Percentiles rank a stretch among this genome's conserved stretches.
Evolutionary conservation across 64 coral and sea anemone species (phyloP).

Genomic region (Dendrophyllia cribrosa): DNA sequence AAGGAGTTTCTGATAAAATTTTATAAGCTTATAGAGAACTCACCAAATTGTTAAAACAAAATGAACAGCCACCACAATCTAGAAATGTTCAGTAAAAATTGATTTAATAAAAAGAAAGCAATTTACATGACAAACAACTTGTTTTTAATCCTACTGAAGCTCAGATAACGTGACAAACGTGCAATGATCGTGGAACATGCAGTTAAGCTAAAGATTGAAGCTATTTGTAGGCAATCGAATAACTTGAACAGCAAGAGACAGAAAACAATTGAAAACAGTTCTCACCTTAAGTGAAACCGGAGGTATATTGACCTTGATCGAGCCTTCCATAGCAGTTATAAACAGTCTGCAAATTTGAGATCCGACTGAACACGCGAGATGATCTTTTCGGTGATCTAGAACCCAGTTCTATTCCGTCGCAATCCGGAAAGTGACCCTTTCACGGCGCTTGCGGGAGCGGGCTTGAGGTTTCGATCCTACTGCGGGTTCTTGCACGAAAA

Average conservation of each 20-base stretch:
- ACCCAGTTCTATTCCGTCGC: too few relatives aligned
- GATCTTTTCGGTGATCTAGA: too few relatives aligned
- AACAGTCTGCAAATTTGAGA: neutral
- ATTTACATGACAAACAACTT: neutral
- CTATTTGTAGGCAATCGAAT: too few relatives aligned
- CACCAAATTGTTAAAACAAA: slow-evolving; percentile 91
- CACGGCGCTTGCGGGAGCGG: too few relatives aligned
- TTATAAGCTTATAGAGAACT: neutral
- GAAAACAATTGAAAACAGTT: neutral
- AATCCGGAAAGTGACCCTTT: too few relatives aligned
- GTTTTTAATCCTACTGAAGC: neutral
- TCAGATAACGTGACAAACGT: neutral
- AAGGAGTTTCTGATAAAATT: neutral
- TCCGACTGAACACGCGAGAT: neutral
- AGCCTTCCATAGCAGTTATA: slow-evolving; percentile 9
- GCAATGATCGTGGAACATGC: too few relatives aligned
- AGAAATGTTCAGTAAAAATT: neutral
- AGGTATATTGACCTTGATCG: slow-evolving; percentile 67
- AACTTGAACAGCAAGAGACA: neutral
- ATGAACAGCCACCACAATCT: slow-evolving; percentile 80
- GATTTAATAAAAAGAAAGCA: neutral
- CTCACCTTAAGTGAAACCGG: slow-evolving; percentile 86
- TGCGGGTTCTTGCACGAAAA: too few relatives aligned
- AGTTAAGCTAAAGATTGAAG: too few relatives aligned
- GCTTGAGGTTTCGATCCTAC: too few relatives aligned